phyloP scores from a whole-genome alignment of 2,888 invertebrate species.

The Muschampia plurimacula region DNA sequence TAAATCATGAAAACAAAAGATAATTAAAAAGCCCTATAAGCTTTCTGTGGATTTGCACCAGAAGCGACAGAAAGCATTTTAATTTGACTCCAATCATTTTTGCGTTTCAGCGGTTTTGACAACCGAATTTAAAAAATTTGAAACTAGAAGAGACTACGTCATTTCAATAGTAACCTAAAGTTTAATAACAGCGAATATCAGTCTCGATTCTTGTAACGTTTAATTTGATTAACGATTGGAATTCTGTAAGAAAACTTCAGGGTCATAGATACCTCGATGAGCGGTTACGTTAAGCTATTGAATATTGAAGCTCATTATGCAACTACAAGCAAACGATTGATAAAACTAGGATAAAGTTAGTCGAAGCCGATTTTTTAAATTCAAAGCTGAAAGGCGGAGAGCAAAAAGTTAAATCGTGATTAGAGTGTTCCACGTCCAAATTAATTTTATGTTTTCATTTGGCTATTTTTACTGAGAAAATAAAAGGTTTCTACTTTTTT shows the following conservation, averaged over 20 bases:
- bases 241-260: background rate
- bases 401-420: conserved; percentile 1
- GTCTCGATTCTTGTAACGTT: background rate
- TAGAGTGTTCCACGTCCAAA: background rate
- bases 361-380: background rate
- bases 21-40: background rate
- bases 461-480: background rate
- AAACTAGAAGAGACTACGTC: background rate
- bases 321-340: background rate
- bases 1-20: background rate
- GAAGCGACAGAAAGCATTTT: background rate
- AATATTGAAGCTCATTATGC: conserved; percentile 1
- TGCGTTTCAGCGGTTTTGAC: conserved; percentile 4
- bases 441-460: background rate
- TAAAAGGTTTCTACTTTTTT: too few relatives aligned
- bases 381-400: background rate
- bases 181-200: background rate
- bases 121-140: background rate
- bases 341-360: background rate
- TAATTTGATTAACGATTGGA: background rate
- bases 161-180: background rate
- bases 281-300: background rate
- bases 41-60: background rate
- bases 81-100: background rate
- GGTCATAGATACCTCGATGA: background rate